A percentile compares a stretch with the other conserved stretches of the same genome.
Evolutionary conservation across 2,113 vertebrate species (phyloP).

Genomic region (Lophura nycthemera): DNA sequence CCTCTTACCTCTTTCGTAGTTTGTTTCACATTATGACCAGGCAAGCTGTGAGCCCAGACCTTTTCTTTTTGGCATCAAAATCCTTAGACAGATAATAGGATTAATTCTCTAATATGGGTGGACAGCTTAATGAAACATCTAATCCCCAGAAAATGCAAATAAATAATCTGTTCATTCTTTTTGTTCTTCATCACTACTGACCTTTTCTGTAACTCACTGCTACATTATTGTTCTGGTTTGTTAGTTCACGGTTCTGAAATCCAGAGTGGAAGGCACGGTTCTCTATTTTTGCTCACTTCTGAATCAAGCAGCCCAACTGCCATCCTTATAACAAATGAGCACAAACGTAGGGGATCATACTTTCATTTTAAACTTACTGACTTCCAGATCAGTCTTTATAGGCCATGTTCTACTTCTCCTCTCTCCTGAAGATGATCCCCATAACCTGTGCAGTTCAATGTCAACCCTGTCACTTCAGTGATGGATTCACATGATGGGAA

Average conservation of each 20-base stretch:
- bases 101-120: conserved; percentile 47
- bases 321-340: background rate
- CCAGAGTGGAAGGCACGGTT: background rate
- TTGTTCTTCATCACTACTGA: conserved; percentile 1
- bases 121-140: conserved; percentile 57
- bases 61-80: conserved; percentile 21
- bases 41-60: conserved; percentile 1
- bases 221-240: accelerated
- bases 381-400: background rate
- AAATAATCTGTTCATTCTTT: background rate
- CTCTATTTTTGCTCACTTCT: background rate
- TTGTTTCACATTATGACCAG: background rate
- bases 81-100: conserved; percentile 46
- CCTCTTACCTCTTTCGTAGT: background rate
- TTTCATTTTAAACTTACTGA: background rate
- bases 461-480: background rate
- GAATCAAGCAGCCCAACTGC: background rate
- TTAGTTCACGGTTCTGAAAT: background rate
- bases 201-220: conserved; percentile 11
- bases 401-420: background rate
- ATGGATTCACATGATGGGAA: background rate
- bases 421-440: background rate
- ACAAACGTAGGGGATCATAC: background rate
- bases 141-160: conserved; percentile 33
- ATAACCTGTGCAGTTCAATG: background rate